phyloP scores from a whole-genome alignment of 2,797 vertebrate species.

The Decapterus maruadsi region DNA sequence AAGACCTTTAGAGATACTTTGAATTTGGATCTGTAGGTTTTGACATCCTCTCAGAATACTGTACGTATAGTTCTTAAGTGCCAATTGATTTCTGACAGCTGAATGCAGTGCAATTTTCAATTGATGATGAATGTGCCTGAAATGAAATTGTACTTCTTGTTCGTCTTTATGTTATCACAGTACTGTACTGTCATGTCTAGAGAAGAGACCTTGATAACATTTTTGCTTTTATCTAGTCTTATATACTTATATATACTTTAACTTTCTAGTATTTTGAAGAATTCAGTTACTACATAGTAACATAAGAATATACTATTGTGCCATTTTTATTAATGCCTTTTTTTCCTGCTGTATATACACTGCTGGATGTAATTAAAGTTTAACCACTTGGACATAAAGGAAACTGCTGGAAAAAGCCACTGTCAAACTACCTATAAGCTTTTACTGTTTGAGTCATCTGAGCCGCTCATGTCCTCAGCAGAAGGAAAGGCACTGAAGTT shows the following conservation, averaged over 20 bases:
- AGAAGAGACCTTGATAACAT: slow-evolving; percentile 48
- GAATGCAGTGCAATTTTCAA: slow-evolving; percentile 67
- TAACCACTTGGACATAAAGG: slow-evolving; percentile 13
- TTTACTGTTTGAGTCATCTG: slow-evolving; percentile 43
- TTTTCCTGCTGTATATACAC: slow-evolving; percentile 54
- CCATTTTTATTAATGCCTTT: slow-evolving; percentile 60
- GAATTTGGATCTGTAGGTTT: slow-evolving; percentile 47
- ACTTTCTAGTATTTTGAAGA: slow-evolving; percentile 52
- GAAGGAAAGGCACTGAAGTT: slow-evolving; percentile 27
- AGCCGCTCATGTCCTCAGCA: slow-evolving; percentile 39
- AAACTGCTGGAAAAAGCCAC: slow-evolving; percentile 24
- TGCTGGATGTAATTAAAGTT: slow-evolving; percentile 44
- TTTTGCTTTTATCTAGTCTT: slow-evolving; percentile 47
- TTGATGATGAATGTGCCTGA: slow-evolving; percentile 79
- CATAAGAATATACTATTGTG: slow-evolving; percentile 65
- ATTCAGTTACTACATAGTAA: slow-evolving; percentile 41
- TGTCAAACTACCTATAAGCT: slow-evolving; percentile 42
- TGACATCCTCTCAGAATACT: slow-evolving; percentile 14
- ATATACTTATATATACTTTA: slow-evolving; percentile 43
- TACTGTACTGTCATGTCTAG: slow-evolving; percentile 72
- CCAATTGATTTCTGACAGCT: slow-evolving; percentile 60
- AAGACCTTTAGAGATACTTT: slow-evolving; percentile 43
- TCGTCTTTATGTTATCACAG: slow-evolving; percentile 74
- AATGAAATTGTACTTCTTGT: slow-evolving; percentile 53
- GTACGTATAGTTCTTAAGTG: slow-evolving; percentile 66